phyloP scores from a whole-genome alignment of 92 coral and sea anemone species.

The Porites cylindrica region DNA sequence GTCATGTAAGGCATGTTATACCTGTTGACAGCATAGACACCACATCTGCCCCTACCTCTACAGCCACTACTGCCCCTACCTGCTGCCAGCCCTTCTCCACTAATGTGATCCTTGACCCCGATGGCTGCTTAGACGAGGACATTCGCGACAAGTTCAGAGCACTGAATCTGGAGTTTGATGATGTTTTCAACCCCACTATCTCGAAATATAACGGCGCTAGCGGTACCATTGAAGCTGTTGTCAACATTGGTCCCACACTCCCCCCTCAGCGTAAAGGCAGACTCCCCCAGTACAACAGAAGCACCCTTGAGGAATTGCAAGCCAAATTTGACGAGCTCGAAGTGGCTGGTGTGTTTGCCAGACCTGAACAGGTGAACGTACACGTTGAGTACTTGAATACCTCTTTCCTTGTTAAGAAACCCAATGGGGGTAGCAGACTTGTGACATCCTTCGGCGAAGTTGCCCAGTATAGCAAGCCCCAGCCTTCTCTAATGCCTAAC shows the following conservation, averaged over 20 bases:
- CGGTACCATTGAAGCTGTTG: conserved; percentile 24
- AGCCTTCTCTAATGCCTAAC: too few species aligned
- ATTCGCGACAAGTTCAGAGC: conserved; percentile 39
- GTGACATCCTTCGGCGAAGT: too few species aligned
- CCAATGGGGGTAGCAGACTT: too few species aligned
- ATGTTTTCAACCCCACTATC: conserved; percentile 34
- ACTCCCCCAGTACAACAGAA: conserved; percentile 31
- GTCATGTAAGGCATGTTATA: too few species aligned
- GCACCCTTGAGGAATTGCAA: neutral
- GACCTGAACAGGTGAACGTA: too few species aligned
- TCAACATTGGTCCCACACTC: neutral
- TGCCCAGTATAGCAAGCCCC: too few species aligned
- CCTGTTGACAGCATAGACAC: too few species aligned
- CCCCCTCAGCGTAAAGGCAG: conserved; percentile 32
- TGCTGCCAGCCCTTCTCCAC: conserved; percentile 33
- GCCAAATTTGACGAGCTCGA: too few species aligned
- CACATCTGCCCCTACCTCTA: conserved; percentile 14
- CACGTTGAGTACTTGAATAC: too few species aligned
- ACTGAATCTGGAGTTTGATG: conserved; percentile 32
- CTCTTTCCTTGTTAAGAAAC: too few species aligned
- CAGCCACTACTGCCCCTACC: conserved; percentile 3
- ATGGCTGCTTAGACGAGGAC: conserved; percentile 21
- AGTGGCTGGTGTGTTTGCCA: too few species aligned
- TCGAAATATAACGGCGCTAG: conserved; percentile 56
- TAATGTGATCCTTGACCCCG: conserved; percentile 39